phyloP scores from a whole-genome alignment of 2,888 invertebrate genomes.

The Andrena haemorrhoa region DNA sequence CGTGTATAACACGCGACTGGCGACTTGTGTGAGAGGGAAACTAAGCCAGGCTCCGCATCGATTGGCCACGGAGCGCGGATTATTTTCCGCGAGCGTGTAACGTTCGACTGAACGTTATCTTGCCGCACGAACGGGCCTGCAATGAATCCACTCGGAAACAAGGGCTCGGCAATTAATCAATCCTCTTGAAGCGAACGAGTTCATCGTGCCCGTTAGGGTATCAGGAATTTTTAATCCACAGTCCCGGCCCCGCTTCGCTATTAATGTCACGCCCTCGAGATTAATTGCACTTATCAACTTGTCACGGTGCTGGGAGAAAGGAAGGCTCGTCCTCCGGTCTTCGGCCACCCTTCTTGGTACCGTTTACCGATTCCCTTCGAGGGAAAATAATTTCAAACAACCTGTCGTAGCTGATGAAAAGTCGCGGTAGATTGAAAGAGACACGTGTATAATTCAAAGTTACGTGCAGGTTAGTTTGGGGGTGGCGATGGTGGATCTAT shows the following conservation, averaged over 20 bases:
- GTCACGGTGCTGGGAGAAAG: conserved; percentile 4
- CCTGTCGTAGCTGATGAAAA: neutral
- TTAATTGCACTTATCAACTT: conserved; percentile 66
- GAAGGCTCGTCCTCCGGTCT: neutral
- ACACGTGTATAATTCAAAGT: neutral
- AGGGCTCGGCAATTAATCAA: conserved; percentile 54
- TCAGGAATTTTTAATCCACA: conserved; percentile 68
- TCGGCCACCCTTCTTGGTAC: neutral
- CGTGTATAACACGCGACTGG: neutral
- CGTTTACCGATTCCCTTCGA: neutral
- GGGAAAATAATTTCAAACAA: conserved; percentile 4
- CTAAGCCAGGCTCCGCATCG: conserved; percentile 37
- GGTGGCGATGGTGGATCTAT: neutral
- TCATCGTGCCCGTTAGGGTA: conserved; percentile 53
- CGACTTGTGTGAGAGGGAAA: neutral
- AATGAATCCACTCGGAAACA: conserved; percentile 54
- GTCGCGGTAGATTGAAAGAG: neutral
- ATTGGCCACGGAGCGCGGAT: conserved; percentile 31
- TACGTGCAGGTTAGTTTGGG: neutral
- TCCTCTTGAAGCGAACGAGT: conserved; percentile 50
- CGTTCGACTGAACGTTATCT: conserved; percentile 41
- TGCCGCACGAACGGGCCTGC: conserved; percentile 30
- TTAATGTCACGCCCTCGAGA: conserved; percentile 66
- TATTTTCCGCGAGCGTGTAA: conserved; percentile 29
- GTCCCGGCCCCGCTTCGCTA: conserved; percentile 32